phyloP scores from a whole-genome alignment of 2,888 invertebrate species.

The Caenorhabditis afra region DNA sequence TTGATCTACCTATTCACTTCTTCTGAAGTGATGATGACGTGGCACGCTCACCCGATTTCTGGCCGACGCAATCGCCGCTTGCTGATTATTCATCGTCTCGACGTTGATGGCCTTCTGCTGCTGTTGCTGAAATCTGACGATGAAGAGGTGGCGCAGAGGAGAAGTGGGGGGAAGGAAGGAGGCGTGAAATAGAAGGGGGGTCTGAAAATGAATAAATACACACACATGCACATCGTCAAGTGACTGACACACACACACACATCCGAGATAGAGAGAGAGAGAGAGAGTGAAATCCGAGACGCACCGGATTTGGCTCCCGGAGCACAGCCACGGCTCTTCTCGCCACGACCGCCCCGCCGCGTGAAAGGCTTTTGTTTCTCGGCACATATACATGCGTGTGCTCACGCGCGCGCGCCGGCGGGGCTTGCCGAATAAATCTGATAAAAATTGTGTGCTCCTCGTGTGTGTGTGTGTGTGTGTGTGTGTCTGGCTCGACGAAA shows the following conservation, averaged over 20 bases:
- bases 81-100: slow-evolving; percentile 56
- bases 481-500: slow-evolving; percentile 12
- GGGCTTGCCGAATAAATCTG: slow-evolving; percentile 37
- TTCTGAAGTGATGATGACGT: too few species aligned
- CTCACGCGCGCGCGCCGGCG: too few species aligned
- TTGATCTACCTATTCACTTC: too few species aligned
- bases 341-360: too few species aligned
- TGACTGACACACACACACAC: slow-evolving; percentile 18
- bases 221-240: slow-evolving; percentile 31
- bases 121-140: background rate
- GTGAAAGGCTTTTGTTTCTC: slow-evolving; percentile 41
- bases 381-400: background rate
- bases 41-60: slow-evolving; percentile 46
- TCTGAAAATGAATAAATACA: slow-evolving; percentile 15
- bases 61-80: slow-evolving; percentile 55
- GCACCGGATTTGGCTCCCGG: slow-evolving; percentile 37
- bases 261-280: background rate
- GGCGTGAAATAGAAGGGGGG: background rate
- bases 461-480: background rate
- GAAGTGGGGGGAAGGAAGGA: background rate
- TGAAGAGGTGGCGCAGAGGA: background rate
- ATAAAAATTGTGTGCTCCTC: slow-evolving; percentile 54
- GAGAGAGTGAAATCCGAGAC: slow-evolving; percentile 50
- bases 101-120: slow-evolving; percentile 5
- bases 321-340: too few species aligned